Evolutionary conservation across 2,888 invertebrate genomes (phyloP).

Genomic region (Eledone cirrhosa): DNA sequence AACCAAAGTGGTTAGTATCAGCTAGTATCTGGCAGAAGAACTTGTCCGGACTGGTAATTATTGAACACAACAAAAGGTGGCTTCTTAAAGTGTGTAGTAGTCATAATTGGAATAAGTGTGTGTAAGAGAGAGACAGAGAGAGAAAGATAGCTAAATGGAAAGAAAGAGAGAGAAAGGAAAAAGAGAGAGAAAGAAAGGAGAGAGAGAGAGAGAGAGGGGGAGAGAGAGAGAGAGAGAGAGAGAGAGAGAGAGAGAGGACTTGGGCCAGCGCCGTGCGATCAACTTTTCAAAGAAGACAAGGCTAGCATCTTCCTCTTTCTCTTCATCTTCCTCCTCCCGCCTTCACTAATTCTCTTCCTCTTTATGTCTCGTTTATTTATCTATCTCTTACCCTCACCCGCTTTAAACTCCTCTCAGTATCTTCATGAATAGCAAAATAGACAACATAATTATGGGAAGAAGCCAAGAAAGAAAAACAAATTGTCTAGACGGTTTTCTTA

Average conservation of each 20-base stretch:
- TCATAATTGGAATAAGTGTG: conserved; percentile 12
- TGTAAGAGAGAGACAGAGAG: background rate
- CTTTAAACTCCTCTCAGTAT: no score
- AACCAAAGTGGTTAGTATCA: background rate
- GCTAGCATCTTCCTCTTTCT: no score
- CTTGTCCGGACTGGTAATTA: conserved; percentile 18
- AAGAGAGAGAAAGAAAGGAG: background rate
- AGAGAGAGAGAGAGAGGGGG: background rate
- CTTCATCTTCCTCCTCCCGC: no score
- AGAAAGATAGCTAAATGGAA: background rate
- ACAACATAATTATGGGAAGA: no score
- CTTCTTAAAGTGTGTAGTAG: conserved; percentile 20
- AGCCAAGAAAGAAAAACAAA: no score
- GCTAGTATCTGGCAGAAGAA: conserved; percentile 25
- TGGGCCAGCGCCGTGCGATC: no score
- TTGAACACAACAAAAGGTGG: conserved; percentile 25
- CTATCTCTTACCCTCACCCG: no score
- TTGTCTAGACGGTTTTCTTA: no score
- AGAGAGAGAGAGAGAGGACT: background rate
- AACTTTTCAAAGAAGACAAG: no score
- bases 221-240: background rate
- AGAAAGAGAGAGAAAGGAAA: background rate
- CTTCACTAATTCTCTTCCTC: no score
- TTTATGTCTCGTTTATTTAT: no score
- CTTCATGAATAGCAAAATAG: no score